Base-by-base conservation (phyloP, 2,113 vertebrate species). In the Xenopus borealis region DNA sequence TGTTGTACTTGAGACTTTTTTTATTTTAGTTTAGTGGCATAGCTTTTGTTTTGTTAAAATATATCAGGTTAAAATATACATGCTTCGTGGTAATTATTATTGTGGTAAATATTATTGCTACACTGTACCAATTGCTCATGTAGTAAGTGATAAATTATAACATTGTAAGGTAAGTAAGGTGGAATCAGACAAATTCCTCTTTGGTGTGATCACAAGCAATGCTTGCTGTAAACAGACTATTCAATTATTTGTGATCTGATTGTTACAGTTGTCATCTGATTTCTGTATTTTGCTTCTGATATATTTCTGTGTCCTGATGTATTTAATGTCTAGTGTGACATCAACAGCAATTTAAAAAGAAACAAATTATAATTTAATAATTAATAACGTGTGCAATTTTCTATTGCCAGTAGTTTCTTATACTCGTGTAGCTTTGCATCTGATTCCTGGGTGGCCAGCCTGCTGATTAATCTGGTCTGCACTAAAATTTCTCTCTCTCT, bases 391-490 rank as follows among this genome's bases (percentile, higher is more conserved):
- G 84, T 85, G 81, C 77, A 85, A 78, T 71, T 81, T 81, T 79
- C 66, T 64, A 55, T 19, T 13, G 62, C 13, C 10, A 47, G 61
- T 72, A 55, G 62, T 66, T 78, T 20, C 23, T 0, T 82, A 82
- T 62, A n/a, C 72, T 78, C 72, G 70, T 76, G 80, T 72, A 80
- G 83, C 80, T 59, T 63, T 76, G 46, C 78, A 66, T 57, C 80
- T 88, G 45, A 0, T 84, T 89, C 84, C 88, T 91, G 88, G 86
- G 88, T 89, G 86, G 90, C 85, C 87, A 81, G 17, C 69, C 2
- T 65, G 33, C 18, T 67, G 12, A 0, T 12, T 71, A 67, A 69
- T 83, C 80, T 80, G 83, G 87, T 84, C 79, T 47, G 23, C 61
- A 20, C 10, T 72, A 55, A 27, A 64, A 63, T 44, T 23, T 27